A percentile compares a stretch with the other conserved stretches of the same genome.
Evolutionary conservation across 2,797 vertebrate genomes (phyloP).

Genomic region (Nyctibius grandis): DNA sequence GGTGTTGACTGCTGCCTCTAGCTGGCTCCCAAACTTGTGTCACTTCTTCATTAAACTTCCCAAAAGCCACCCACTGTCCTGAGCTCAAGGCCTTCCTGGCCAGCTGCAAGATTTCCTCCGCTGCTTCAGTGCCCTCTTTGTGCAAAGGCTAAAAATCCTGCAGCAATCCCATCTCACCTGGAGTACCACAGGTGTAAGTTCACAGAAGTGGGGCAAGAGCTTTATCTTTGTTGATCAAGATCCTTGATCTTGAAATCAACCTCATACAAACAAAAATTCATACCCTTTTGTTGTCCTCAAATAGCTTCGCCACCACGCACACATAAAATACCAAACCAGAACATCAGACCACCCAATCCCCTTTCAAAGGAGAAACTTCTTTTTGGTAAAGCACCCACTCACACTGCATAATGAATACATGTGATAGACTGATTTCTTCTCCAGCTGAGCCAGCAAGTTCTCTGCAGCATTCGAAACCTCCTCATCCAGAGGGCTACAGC

Average conservation of each 20-base stretch:
- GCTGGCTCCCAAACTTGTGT: not conserved
- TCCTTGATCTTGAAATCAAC: not conserved
- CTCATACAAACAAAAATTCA: not conserved
- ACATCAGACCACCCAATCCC: not conserved
- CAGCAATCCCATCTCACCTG: not conserved
- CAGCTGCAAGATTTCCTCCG: not conserved
- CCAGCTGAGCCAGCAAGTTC: not conserved
- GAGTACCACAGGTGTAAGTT: not conserved
- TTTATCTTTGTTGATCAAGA: not conserved
- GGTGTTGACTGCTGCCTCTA: not conserved
- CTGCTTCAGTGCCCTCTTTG: not conserved
- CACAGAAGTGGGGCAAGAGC: not conserved
- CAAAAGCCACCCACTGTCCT: not conserved
- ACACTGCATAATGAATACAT: not conserved
- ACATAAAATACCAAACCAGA: not conserved
- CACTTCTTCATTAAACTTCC: not conserved
- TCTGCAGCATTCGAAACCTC: not conserved
- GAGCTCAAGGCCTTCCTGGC: not conserved
- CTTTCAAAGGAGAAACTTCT: not conserved
- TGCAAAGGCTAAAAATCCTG: not conserved
- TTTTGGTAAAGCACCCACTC: not conserved
- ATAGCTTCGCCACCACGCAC: not conserved
- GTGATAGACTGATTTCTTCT: not conserved
- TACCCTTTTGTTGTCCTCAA: not conserved
- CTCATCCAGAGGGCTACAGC: not conserved